Evolutionary conservation across 2,888 invertebrate genomes (phyloP).

Genomic region (Kuschelorhynchus macadamiae): DNA sequence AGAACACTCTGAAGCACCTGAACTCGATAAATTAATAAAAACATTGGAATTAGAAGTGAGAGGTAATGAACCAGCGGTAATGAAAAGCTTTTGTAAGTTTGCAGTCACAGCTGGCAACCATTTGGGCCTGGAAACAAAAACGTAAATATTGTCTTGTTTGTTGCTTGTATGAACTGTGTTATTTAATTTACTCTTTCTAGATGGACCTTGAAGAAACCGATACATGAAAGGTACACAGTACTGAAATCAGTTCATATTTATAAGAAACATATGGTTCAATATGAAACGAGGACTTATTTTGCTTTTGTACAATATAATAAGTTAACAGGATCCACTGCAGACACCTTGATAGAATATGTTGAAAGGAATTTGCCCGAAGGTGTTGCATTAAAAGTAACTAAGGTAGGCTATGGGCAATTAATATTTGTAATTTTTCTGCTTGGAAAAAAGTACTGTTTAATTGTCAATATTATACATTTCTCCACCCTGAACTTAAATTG

Average conservation of each 20-base stretch:
- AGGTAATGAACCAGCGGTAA: slow-evolving; percentile 89
- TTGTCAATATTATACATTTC: background rate
- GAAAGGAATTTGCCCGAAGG: slow-evolving; percentile 98
- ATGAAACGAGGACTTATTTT: slow-evolving; percentile 95
- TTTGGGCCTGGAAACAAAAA: slow-evolving; percentile 82
- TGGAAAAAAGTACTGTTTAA: no score
- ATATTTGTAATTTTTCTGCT: no score
- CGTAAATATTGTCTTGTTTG: slow-evolving; percentile 70
- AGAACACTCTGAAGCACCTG: slow-evolving; percentile 56
- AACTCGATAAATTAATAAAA: slow-evolving; percentile 85
- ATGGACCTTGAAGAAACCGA: slow-evolving; percentile 79
- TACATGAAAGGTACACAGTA: slow-evolving; percentile 84
- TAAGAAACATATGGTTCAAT: slow-evolving; percentile 95
- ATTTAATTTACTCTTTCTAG: slow-evolving; percentile 67
- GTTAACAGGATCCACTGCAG: slow-evolving; percentile 95
- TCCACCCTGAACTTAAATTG: no score
- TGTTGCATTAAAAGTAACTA: slow-evolving; percentile 91
- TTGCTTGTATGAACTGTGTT: background rate
- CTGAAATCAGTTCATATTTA: slow-evolving; percentile 91
- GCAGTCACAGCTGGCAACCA: slow-evolving; percentile 84
- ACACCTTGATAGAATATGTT: slow-evolving; percentile 95
- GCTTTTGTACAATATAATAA: slow-evolving; percentile 85
- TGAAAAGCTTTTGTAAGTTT: slow-evolving; percentile 91
- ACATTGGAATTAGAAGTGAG: slow-evolving; percentile 88
- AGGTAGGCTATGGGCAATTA: slow-evolving; percentile 74